Evolutionary conservation across 1,140 invertebrate species (phyloP), one percentile per base, ranked within the genome.

Genomic region (Stenopsyche tienmushanensis): DNA sequence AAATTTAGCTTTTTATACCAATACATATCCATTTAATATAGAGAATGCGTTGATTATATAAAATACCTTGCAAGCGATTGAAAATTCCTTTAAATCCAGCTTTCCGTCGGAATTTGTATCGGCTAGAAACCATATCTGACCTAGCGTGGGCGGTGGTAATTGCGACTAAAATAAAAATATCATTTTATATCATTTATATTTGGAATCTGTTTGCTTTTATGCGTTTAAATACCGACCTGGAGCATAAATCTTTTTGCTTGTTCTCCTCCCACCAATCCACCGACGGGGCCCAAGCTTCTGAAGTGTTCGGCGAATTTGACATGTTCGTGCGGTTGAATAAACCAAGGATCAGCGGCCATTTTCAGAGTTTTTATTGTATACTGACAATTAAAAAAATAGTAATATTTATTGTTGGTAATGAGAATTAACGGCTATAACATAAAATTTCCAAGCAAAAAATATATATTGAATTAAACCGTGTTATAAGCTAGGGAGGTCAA

Each of bases 91-190:
- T 49, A 94, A 87, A 77, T 98, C 92, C 88, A 99, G 91, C 82
- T 93, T 94, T 0, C 97, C 97, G 88, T 99, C 97, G 42, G 90
- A 87, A 81, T 98, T 95, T 53, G 94, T 91, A 80, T 99, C 97
- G 15, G 96, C 94, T 44, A 99, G 78, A 45, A 84, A 95, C 96
- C 96, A 98, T 80, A 99, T 97, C 75, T 96, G 89, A 39, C 94
- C 96, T 3, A 99, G 82, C 55, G 96, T 81, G 21, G 85, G 80
- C 0, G 93, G 91, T 47, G 94, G 92, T 49, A 99, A 80, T 74
- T 94, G 92, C 0, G 94, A 97, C 78, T 88, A 73, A 53, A 23
- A 53, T 53, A 7, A n/a, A 7, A n/a, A 25, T 23, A 25, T 9
- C 5, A 10, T 47, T 47, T 47, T 7, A 47, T 47, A 17, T 47